phyloP scores from a whole-genome alignment of 1,140 invertebrate genomes.

The Oedothorax gibbosus region DNA sequence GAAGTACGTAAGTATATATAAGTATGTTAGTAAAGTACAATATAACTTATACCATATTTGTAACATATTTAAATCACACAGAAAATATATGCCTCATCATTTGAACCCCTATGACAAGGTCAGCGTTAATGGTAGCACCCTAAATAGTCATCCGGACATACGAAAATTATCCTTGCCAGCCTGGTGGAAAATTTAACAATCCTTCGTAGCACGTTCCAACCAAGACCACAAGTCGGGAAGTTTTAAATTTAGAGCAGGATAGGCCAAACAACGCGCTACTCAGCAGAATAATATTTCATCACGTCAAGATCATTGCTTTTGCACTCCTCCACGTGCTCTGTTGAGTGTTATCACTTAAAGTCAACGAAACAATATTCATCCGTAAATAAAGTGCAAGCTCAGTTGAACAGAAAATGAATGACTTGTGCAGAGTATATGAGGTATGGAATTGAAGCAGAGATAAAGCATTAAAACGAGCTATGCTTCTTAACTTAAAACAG shows the following conservation, averaged over 20 bases:
- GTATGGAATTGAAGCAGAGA: background rate
- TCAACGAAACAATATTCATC: background rate
- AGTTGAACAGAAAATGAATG: background rate
- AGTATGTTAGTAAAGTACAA: no score
- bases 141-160: background rate
- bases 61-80: no score
- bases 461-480: background rate
- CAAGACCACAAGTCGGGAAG: background rate
- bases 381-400: slow-evolving; percentile 8
- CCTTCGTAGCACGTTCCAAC: background rate
- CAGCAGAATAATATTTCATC: slow-evolving; percentile 37
- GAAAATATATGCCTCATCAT: no score
- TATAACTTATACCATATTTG: no score
- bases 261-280: background rate
- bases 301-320: slow-evolving; percentile 30
- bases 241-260: slow-evolving; percentile 23
- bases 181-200: background rate
- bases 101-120: background rate
- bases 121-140: background rate
- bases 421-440: background rate
- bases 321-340: slow-evolving; percentile 21
- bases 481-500: no score
- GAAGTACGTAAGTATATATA: no score
- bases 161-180: background rate
- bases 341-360: slow-evolving; percentile 20